These are phyloP conservation scores for Oscheius onirici DNA, from an alignment of 2,888 invertebrate species.

Conservation along the genomic window DNA sequence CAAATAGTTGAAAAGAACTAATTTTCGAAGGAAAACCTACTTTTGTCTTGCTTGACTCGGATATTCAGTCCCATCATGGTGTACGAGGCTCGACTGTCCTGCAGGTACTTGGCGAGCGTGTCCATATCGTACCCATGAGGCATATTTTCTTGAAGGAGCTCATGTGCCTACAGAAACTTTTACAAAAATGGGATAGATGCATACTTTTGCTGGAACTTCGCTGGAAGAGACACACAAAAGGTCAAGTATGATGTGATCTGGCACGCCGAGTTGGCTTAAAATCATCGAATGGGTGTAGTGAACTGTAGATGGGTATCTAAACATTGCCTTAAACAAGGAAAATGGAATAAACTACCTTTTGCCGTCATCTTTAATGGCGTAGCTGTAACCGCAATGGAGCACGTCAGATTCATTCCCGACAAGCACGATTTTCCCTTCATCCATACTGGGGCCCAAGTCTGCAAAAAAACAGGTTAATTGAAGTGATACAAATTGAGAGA, in stretches of 20 bases:
- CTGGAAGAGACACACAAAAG: conserved; percentile 58
- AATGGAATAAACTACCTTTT: conserved; percentile 52
- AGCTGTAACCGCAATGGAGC: conserved; percentile 65
- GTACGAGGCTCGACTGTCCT: conserved; percentile 58
- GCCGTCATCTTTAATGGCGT: conserved; percentile 62
- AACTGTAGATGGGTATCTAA: conserved; percentile 65
- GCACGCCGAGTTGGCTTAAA: conserved; percentile 53
- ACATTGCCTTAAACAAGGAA: background rate
- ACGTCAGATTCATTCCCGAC: conserved; percentile 68
- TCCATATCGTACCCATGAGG: conserved; percentile 65
- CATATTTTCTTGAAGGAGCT: conserved; percentile 61
- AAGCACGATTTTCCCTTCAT: conserved; percentile 65
- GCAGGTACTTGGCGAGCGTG: conserved; percentile 58
- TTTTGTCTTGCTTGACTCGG: conserved; percentile 65
- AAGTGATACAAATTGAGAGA: background rate
- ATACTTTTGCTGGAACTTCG: conserved; percentile 58
- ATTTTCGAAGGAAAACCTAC: conserved; percentile 41
- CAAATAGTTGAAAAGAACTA: conserved; percentile 19
- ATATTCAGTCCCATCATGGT: conserved; percentile 63
- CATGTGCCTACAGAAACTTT: conserved; percentile 34
- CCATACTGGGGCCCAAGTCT: conserved; percentile 47
- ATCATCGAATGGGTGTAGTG: conserved; percentile 68
- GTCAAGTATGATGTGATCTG: conserved; percentile 61
- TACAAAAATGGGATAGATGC: background rate
- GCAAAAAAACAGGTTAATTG: background rate